Base-by-base conservation (phyloP, 1,140 invertebrate genomes). In the Diachasmimorpha longicaudata region DNA sequence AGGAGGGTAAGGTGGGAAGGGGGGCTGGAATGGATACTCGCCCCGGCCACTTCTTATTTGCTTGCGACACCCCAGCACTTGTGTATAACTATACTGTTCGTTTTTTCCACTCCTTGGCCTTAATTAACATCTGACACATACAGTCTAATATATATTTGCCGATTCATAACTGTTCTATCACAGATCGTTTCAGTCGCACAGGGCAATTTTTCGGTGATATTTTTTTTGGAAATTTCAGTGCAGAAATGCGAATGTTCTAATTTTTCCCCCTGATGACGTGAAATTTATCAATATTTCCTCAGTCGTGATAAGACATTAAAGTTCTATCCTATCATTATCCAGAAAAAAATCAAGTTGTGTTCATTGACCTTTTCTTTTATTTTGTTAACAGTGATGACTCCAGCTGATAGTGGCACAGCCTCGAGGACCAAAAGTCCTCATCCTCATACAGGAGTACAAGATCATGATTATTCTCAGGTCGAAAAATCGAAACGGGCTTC, bases 91-190 rank as follows among this genome's bases (percentile, higher is more conserved):
- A 37, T 42, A 42, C 14, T n/a, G 13, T 21, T 6, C 44, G 75
- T 81, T 82, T 87, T 87, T 86, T 87, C 84, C 83, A 81, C 79
- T 86, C 85, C 86, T 87, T 87, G 86, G 85, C 85, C 86, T 87
- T 87, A 87, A 87, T 87, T 87, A 87, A 85, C 86, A 85, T 87
- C 85, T 86, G 84, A 86, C 85, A 86, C 81, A 80, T 83, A 84
- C 63, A 42, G 66, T 86, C 84, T 81, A 81, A 77, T 48, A 69
- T 55, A 69, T 36, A 69, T 78, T 81, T 77, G 81, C 74, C 79
- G 78, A 83, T 84, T 81, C 75, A 83, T 46, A 70, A 48, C 21
- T 46, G 21, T 48, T 70, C 25, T 70, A 31, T 63, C 4, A n/a
- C n/a, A 23, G 58, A 63, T 63, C 4, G 19, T 23, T 63, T 63